Evolutionary conservation across 1,140 invertebrate species (phyloP).

Genomic region (Lysiphlebus fabarum): DNA sequence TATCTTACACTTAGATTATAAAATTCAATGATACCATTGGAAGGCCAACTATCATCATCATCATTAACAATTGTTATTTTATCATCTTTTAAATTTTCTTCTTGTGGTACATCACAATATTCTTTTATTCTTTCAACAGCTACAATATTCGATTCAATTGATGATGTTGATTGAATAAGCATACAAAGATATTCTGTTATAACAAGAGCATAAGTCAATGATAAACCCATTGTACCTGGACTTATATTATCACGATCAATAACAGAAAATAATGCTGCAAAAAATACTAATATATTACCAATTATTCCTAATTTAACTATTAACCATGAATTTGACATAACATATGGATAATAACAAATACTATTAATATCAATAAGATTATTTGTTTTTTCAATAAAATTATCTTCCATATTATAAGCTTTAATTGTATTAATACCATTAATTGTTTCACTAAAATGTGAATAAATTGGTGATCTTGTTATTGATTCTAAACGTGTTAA

Average conservation of each 20-base stretch:
- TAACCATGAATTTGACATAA: conserved; percentile 88
- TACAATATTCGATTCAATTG: conserved; percentile 96
- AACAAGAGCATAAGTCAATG: conserved; percentile 85
- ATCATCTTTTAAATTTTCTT: conserved; percentile 69
- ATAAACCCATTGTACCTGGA: conserved; percentile 82
- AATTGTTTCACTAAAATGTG: conserved; percentile 94
- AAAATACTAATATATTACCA: conserved; percentile 88
- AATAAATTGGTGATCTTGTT: conserved; percentile 94
- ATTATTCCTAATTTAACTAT: conserved; percentile 88
- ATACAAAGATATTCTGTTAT: conserved; percentile 94
- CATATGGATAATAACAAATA: conserved; percentile 81
- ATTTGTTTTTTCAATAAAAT: conserved; percentile 81
- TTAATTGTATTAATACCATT: conserved; percentile 69
- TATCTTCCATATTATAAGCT: conserved; percentile 72
- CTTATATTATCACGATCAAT: conserved; percentile 66
- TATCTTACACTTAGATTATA: conserved; percentile 76
- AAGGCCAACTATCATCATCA: conserved; percentile 64
- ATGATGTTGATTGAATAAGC: conserved; percentile 93
- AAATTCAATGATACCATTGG: conserved; percentile 70
- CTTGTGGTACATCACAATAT: conserved; percentile 79
- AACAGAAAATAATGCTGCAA: conserved; percentile 84
- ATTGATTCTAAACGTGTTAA: conserved; percentile 94
- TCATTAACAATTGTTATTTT: conserved; percentile 52
- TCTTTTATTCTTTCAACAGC: conserved; percentile 97
- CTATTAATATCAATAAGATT: conserved; percentile 83